Base-by-base conservation (phyloP, 2,888 invertebrate genomes). In the Apamea sordens region DNA sequence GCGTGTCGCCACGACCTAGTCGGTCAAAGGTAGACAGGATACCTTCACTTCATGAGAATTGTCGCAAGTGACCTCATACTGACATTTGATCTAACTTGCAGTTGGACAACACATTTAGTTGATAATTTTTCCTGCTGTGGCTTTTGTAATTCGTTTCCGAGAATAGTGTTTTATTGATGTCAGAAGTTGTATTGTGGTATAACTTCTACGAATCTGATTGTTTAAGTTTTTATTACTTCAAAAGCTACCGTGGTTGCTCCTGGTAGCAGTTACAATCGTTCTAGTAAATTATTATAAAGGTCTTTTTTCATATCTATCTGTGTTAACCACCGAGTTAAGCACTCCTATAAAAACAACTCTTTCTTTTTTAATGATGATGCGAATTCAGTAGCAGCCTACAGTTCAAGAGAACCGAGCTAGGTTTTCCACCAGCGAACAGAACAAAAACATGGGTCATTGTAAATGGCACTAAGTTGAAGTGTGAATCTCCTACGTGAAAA, bases 21-120 rank as follows among this genome's bases (percentile, higher is more conserved):
- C 92, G 94, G 94, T 95, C 96, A 96, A 93, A 95, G 95, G 95
- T 95, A 89, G 91, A 90, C 92, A 84, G 92, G 92, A 92, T 87
- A 90, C 95, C 92, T 95, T 96, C 95, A 94, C 96, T 95, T 90
- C 91, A 90, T 86, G 92, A 91, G 92, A 92, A 92, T 92, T 89
- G 89, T 89, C 87, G 89, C 82, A 81, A 87, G 82, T 88, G 91
- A 93, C 92, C 93, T 94, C 89, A 87, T 84, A 83, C 41, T 65
- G 81, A 84, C 71, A 83, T 87, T 83, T 77, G 77, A 86, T 82
- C 86, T 86, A 85, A 85, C 68, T 71, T 84, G 79, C 69, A 75
- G 69, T 82, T 75, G 72, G 61, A 79, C 79, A 79, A 79, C 56
- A 56, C 18, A 28, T 47, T 64, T 65, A 56, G 18, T 68, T 72